Conservation (phyloP, 1,140 invertebrate species). For the Solenopsis fugax region DNA sequence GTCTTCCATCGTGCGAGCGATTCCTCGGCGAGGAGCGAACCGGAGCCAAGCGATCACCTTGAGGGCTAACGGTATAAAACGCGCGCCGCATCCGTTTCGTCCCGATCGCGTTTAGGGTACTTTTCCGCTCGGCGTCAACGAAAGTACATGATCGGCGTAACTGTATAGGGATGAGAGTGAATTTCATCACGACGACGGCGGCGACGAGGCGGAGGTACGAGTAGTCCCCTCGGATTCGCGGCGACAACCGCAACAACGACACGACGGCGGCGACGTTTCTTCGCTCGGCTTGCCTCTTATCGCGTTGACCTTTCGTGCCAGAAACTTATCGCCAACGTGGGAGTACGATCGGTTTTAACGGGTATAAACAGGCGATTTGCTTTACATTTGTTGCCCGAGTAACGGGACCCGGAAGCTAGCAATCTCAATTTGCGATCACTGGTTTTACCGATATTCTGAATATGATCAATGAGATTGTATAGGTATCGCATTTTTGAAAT, state of each 20-base stretch:
- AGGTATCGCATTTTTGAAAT: background rate
- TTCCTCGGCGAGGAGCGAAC: conserved; percentile 60
- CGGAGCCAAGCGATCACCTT: conserved; percentile 71
- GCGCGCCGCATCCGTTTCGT: conserved; percentile 72
- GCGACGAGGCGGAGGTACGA: background rate
- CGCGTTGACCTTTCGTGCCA: conserved; percentile 57
- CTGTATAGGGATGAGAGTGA: conserved; percentile 79
- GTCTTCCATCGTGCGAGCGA: background rate
- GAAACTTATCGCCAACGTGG: conserved; percentile 55
- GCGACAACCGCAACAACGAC: background rate
- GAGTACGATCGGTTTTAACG: conserved; percentile 44
- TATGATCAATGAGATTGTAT: background rate
- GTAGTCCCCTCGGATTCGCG: background rate
- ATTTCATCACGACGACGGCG: conserved; percentile 69
- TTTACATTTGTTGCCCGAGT: conserved; percentile 35
- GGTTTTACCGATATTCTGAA: conserved; percentile 15
- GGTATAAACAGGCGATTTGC: conserved; percentile 30
- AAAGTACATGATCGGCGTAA: conserved; percentile 72
- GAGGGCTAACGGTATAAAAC: conserved; percentile 78
- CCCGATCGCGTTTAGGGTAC: conserved; percentile 78
- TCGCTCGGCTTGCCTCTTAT: conserved; percentile 28
- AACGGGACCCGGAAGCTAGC: conserved; percentile 27
- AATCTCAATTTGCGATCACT: conserved; percentile 9
- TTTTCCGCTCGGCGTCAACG: conserved; percentile 75
- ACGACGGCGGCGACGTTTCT: background rate